A percentile compares a stretch with the other conserved stretches of the same genome.
Conservation (phyloP, 1,140 invertebrate genomes). For the Solen grandis region DNA sequence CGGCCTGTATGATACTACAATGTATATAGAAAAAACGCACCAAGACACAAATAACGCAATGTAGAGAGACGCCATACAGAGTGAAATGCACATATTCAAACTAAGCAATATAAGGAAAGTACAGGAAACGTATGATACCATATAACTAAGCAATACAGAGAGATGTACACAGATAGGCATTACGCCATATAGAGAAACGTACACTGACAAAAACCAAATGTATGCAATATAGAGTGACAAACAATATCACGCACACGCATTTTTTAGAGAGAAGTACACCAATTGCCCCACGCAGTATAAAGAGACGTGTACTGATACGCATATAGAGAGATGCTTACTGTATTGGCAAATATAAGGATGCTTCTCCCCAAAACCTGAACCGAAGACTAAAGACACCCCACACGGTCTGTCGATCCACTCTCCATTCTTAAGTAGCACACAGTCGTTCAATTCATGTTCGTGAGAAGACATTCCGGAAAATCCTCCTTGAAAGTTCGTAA, state of each 20-base stretch:
- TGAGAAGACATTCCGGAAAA: neutral
- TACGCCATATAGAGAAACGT: too few relatives aligned
- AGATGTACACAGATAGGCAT: too few relatives aligned
- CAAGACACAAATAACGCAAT: too few relatives aligned
- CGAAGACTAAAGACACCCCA: constrained; percentile 20
- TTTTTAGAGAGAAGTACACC: neutral
- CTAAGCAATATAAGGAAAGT: too few relatives aligned
- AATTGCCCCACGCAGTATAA: too few relatives aligned
- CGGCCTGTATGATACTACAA: too few relatives aligned
- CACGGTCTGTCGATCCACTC: constrained; percentile 32
- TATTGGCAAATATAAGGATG: constrained; percentile 48
- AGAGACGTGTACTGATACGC: too few relatives aligned
- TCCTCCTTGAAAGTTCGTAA: neutral
- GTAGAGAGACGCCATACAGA: too few relatives aligned
- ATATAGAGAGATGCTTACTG: constrained; percentile 12
- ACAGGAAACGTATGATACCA: too few relatives aligned
- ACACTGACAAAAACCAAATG: neutral
- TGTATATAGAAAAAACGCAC: too few relatives aligned
- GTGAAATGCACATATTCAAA: too few relatives aligned
- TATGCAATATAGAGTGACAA: neutral
- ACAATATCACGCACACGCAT: neutral
- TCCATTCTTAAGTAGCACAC: constrained; percentile 18
- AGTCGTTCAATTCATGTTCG: constrained; percentile 24
- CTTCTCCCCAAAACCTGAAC: constrained; percentile 18
- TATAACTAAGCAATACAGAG: too few relatives aligned